These are phyloP conservation scores for Dendroctonus valens DNA, from an alignment of 1,140 invertebrate species.

Conservation along the genomic window DNA sequence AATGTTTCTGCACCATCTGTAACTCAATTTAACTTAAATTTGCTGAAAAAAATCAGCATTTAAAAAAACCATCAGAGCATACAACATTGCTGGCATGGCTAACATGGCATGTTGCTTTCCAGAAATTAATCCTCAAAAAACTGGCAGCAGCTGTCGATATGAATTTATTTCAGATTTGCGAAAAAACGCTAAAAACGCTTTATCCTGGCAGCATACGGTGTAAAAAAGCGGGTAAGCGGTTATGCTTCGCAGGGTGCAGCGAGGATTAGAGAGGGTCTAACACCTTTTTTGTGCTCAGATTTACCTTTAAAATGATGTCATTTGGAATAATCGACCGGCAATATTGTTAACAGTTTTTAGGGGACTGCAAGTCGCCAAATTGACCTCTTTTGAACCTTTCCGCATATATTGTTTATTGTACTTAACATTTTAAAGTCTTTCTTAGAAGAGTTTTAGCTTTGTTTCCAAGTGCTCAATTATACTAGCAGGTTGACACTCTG, in stretches of 20 bases:
- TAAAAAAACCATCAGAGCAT: too few relatives aligned
- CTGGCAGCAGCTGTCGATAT: too few relatives aligned
- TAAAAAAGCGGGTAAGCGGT: conserved; percentile 7
- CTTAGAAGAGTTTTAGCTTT: not conserved
- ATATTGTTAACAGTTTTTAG: conserved; percentile 11
- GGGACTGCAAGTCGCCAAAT: not conserved
- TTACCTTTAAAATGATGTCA: conserved; percentile 24
- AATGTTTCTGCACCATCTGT: too few relatives aligned
- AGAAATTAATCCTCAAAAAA: too few relatives aligned
- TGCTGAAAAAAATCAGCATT: too few relatives aligned
- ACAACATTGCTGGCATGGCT: too few relatives aligned
- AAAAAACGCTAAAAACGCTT: too few relatives aligned
- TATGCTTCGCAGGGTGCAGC: not conserved
- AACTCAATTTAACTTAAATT: too few relatives aligned
- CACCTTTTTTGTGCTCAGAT: conserved; percentile 24
- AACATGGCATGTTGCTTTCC: too few relatives aligned
- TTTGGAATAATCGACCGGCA: conserved; percentile 27
- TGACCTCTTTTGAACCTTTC: not conserved
- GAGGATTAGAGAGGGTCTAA: conserved; percentile 18
- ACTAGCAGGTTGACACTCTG: too few relatives aligned
- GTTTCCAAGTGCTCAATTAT: not conserved
- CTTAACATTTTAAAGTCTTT: not conserved
- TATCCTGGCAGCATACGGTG: not conserved
- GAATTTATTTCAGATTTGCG: too few relatives aligned
- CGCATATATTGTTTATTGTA: not conserved